phyloP scores from a whole-genome alignment of 2,888 invertebrate genomes.

The Quadroppia sp. region DNA sequence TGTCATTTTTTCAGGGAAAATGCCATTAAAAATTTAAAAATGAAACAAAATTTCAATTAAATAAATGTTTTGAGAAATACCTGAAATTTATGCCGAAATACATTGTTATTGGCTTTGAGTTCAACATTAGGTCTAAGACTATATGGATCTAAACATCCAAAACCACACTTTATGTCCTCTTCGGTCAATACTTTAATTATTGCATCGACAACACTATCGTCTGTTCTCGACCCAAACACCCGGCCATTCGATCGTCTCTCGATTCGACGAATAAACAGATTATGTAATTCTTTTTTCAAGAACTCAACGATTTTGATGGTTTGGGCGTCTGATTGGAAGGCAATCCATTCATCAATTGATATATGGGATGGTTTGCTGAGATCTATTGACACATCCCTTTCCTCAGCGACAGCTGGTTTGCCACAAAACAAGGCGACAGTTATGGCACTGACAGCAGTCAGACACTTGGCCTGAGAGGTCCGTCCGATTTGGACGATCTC shows the following conservation, averaged over 20 bases:
- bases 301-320: not conserved
- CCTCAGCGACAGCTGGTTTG: not conserved
- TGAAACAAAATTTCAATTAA: too few relatives aligned
- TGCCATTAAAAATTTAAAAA: too few relatives aligned
- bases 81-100: not conserved
- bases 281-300: not conserved
- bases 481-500: conserved; percentile 69
- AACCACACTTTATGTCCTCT: not conserved
- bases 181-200: not conserved
- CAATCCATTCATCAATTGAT: conserved; percentile 69
- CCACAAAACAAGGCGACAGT: conserved; percentile 75
- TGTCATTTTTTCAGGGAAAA: too few relatives aligned
- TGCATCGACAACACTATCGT: not conserved
- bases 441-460: conserved; percentile 73
- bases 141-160: too few relatives aligned
- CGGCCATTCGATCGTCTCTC: not conserved
- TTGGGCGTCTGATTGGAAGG: conserved; percentile 59
- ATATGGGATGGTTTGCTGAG: conserved; percentile 57
- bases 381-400: conserved; percentile 54
- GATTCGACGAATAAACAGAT: not conserved
- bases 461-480: conserved; percentile 68
- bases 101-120: not conserved
- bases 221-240: not conserved
- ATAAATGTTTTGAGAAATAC: not conserved
- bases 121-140: too few relatives aligned